Evolutionary conservation across 2,797 vertebrate species (phyloP), one percentile per base, ranked within the genome.

Genomic region (Gymnothorax javanicus): DNA sequence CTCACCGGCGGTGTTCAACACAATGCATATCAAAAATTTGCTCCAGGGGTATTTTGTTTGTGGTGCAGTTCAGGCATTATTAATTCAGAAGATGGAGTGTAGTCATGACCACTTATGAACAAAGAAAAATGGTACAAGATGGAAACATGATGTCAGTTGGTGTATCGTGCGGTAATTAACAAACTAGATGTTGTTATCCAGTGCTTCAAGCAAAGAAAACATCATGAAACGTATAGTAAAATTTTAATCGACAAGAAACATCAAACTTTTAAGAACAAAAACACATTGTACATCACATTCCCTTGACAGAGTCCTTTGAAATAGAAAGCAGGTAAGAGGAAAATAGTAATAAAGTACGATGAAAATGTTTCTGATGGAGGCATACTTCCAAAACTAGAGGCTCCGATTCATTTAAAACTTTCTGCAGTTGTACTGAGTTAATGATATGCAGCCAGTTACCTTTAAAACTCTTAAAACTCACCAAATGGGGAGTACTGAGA

Each of bases 351-450:
- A 2, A 43, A 43, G 17, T 0, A 23, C 62, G 23, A 64, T 64
- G 62, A 17, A 60, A 60, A 23, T 64, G 62, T 6, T 17, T 17
- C 62, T 23, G 20, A 64, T 7, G 23, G 62, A 64, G 17, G 62
- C 62, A 64, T 64, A 64, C 62, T n/a, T 64, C 62, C 4, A n/a
- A 23, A 64, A 23, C 62, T 64, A 13, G 7, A 4, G 20, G 17
- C 52, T 4, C 50, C 33, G 50, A 79, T 57, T 85, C 17, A 73
- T 75, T 85, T 85, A 85, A 58, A 57, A 64, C 2, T 43, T 43
- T 43, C 33, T 43, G 33, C 2, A 43, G 2, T 43, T 43, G 1
- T 43, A 43, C 33, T 43, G 33, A 43, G 33, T 43, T 43, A 43
- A 43, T 43, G 33, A 43, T 43, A 43, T 43, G 33, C 33, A 43